Percentiles rank a stretch among this genome's conserved stretches.
Conservation (phyloP, 2,113 vertebrate genomes). For the Damaliscus lunatus region DNA sequence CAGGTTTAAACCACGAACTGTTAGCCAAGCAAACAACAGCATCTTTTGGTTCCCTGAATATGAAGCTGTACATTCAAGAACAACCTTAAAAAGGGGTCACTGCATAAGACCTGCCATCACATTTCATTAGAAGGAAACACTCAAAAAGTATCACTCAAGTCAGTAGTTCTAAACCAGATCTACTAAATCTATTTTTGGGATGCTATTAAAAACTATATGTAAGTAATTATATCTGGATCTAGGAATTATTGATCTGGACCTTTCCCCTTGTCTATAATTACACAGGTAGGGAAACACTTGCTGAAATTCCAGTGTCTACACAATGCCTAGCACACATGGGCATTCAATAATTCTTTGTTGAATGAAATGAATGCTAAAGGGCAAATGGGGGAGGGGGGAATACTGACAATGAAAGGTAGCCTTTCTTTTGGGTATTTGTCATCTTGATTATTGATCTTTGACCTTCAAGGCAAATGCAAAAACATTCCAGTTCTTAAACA, state of each 20-base stretch:
- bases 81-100: neutral
- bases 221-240: neutral
- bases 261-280: neutral
- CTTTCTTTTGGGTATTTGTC: neutral
- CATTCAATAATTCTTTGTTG: neutral
- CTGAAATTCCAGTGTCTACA: neutral
- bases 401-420: neutral
- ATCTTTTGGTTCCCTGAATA: neutral
- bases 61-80: neutral
- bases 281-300: neutral
- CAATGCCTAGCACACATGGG: neutral
- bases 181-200: neutral
- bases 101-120: neutral
- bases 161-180: neutral
- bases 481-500: neutral
- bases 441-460: neutral
- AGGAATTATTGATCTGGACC: neutral
- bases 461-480: neutral
- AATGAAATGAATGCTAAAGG: neutral
- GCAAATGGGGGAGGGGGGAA: neutral
- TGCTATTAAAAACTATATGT: neutral
- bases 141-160: neutral
- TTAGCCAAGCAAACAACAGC: neutral
- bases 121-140: constrained; percentile 5
- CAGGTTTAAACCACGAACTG: neutral